These are phyloP conservation scores for Eilema depressum DNA, from an alignment of 2,888 invertebrate genomes.

Conservation along the genomic window DNA sequence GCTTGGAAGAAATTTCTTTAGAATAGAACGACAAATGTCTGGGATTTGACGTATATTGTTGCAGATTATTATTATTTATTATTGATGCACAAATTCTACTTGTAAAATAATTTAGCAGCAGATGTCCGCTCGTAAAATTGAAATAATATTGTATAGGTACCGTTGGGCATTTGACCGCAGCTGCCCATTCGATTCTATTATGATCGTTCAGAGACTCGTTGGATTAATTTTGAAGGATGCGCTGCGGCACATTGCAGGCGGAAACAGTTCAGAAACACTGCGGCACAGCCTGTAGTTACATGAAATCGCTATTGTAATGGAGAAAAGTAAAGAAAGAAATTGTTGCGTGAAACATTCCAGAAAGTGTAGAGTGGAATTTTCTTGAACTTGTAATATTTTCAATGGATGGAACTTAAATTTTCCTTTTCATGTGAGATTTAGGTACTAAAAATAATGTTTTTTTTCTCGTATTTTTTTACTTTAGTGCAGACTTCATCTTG, in stretches of 20 bases:
- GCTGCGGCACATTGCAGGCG: constrained; percentile 33
- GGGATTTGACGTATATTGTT: too few species aligned
- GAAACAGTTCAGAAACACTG: neutral
- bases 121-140: constrained; percentile 15
- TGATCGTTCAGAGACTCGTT: constrained; percentile 38
- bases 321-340: neutral
- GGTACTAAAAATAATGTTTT: too few species aligned
- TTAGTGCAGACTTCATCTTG: too few species aligned
- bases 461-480: too few species aligned
- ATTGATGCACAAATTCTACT: neutral
- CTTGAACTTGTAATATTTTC: too few species aligned
- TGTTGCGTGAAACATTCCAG: neutral
- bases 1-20: too few species aligned
- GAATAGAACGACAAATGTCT: too few species aligned
- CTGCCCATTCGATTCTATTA: constrained; percentile 32
- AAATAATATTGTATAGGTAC: constrained; percentile 28
- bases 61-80: too few species aligned
- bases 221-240: constrained; percentile 35
- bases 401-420: too few species aligned
- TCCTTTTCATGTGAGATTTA: too few species aligned
- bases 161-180: constrained; percentile 28
- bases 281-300: neutral
- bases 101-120: neutral
- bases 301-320: neutral
- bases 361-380: neutral